Evolutionary conservation across 2,797 vertebrate genomes (phyloP).

Genomic region (Cyprinodon diabolis): DNA sequence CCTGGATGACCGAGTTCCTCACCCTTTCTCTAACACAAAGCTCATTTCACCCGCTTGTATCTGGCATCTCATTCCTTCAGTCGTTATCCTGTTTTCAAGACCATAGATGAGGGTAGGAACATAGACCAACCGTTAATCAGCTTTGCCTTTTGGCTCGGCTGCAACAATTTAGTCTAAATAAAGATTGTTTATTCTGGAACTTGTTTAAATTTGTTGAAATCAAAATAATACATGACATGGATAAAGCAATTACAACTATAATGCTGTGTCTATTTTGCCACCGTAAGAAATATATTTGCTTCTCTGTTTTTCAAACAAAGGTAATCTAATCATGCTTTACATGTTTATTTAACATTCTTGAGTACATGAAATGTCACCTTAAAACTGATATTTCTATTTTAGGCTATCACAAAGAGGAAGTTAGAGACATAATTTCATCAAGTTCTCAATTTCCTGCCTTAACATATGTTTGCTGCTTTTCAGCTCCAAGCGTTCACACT

Average conservation of each 20-base stretch:
- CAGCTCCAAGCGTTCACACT: background rate
- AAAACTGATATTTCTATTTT: background rate
- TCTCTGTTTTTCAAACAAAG: background rate
- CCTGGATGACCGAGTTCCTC: too few species aligned
- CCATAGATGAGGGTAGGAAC: too few species aligned
- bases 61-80: too few species aligned
- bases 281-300: background rate
- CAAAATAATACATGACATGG: background rate
- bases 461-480: background rate
- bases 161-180: too few species aligned
- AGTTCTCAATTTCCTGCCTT: background rate
- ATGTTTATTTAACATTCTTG: background rate
- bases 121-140: too few species aligned
- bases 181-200: too few species aligned
- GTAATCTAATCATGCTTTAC: background rate
- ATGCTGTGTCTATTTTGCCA: background rate
- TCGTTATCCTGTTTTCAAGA: too few species aligned
- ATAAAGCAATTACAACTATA: background rate
- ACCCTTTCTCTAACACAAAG: too few species aligned
- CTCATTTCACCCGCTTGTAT: too few species aligned
- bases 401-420: background rate
- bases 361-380: background rate
- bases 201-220: background rate
- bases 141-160: too few species aligned
- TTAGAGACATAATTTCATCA: background rate